Conservation (phyloP, 2,888 invertebrate species). For the Dromius quadrimaculatus region DNA sequence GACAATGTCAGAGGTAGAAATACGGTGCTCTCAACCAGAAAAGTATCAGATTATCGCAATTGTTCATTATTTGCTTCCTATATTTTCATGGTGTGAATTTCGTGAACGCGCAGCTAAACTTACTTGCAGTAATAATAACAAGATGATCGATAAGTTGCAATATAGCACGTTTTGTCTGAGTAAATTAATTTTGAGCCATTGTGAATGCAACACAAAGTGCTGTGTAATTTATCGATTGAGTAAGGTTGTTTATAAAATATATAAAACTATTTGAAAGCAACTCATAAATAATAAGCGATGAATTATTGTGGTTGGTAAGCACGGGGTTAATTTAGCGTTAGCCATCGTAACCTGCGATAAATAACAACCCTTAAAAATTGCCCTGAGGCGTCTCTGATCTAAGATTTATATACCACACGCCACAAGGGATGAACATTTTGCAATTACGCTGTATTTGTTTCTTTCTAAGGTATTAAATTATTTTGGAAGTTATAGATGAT, state of each 20-base stretch:
- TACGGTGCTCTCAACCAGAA: no score
- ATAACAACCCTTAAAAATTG: conserved; percentile 50
- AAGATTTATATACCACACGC: conserved; percentile 43
- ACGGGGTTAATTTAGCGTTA: conserved; percentile 49
- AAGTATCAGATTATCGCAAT: no score
- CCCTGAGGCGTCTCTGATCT: conserved; percentile 41
- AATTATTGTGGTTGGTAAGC: conserved; percentile 48
- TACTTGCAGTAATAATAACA: no score
- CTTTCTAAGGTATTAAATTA: no score
- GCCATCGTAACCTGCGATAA: conserved; percentile 37
- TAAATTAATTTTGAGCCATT: conserved; percentile 33
- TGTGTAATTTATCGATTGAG: conserved; percentile 47
- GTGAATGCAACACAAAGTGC: conserved; percentile 25
- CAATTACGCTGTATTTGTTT: conserved; percentile 11
- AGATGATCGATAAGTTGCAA: not conserved
- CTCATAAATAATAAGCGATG: conserved; percentile 49
- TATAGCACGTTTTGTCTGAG: conserved; percentile 11
- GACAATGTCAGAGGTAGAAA: no score
- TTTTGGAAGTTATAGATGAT: no score
- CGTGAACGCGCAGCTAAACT: no score
- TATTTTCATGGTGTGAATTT: no score
- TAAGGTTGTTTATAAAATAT: conserved; percentile 50
- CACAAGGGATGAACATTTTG: conserved; percentile 10
- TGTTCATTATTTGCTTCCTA: no score
- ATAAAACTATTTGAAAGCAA: conserved; percentile 49